Conservation (phyloP, 2,797 vertebrate genomes). For the Sylvilagus floridanus region DNA sequence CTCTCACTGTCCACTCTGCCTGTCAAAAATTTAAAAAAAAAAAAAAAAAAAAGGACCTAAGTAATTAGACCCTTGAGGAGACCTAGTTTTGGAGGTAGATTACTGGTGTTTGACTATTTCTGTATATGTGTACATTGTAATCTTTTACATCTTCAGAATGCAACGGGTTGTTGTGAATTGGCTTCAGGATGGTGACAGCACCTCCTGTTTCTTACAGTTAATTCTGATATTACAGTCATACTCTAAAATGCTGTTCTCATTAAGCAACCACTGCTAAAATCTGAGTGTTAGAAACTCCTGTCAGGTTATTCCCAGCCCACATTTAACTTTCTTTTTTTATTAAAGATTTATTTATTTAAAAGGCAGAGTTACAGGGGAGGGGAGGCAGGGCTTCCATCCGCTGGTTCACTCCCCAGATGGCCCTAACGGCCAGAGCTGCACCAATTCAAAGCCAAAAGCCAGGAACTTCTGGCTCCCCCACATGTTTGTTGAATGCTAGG, state of each 20-base stretch:
- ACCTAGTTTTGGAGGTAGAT: conserved; percentile 8
- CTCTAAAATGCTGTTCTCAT: conserved; percentile 40
- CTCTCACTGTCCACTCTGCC: no score
- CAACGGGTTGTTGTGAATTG: conserved; percentile 1
- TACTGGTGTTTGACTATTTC: not conserved
- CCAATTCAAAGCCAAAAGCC: no score
- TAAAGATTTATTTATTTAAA: no score
- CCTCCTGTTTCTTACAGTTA: conserved; percentile 51
- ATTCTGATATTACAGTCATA: conserved; percentile 39
- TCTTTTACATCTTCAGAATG: not conserved
- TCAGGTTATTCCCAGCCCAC: not conserved
- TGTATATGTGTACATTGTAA: not conserved
- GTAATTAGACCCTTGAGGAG: not conserved
- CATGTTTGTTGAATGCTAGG: not conserved
- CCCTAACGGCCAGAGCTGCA: no score
- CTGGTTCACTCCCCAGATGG: no score
- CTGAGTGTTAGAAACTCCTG: not conserved
- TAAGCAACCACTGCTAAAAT: conserved; percentile 12
- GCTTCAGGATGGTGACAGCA: conserved; percentile 22
- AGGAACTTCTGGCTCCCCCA: not conserved
- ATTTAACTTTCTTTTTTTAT: conserved; percentile 19
- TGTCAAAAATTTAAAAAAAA: no score
- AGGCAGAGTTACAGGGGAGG: no score
- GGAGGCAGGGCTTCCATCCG: no score
- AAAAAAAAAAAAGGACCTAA: no score